Percentiles rank a stretch among this genome's conserved stretches.
Evolutionary conservation across 2,113 vertebrate species (phyloP).

Genomic region (Megaleporinus macrocephalus): DNA sequence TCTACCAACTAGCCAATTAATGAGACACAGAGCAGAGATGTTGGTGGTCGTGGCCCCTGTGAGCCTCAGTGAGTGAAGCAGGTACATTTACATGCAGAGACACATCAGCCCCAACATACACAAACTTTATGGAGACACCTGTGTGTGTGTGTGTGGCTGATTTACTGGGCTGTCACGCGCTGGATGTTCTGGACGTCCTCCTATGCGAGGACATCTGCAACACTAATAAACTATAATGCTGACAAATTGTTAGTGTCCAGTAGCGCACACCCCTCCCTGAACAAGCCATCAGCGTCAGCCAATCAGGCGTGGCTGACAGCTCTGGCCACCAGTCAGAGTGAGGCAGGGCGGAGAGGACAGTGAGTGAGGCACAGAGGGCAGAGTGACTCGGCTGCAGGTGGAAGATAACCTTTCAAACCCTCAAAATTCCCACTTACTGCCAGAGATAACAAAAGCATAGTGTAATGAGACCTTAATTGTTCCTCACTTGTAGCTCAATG

Average conservation of each 20-base stretch:
- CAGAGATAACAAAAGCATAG: no score
- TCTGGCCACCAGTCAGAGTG: slow-evolving; percentile 60
- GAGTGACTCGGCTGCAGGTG: slow-evolving; percentile 38
- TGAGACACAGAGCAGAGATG: no score
- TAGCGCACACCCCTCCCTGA: slow-evolving; percentile 63
- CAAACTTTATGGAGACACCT: not conserved
- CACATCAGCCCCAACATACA: no score
- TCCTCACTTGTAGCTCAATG: slow-evolving; percentile 19
- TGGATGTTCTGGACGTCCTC: slow-evolving; percentile 60
- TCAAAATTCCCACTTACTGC: not conserved
- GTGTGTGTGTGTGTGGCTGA: slow-evolving; percentile 1
- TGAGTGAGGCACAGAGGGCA: slow-evolving; percentile 72
- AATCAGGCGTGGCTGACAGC: slow-evolving; percentile 72
- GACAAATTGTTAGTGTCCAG: slow-evolving; percentile 78
- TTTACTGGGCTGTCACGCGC: slow-evolving; percentile 38
- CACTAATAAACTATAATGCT: slow-evolving; percentile 80
- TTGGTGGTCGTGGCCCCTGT: no score
- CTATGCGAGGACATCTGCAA: slow-evolving; percentile 77
- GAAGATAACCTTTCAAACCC: slow-evolving; percentile 18
- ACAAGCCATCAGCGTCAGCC: slow-evolving; percentile 68
- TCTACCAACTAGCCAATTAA: no score
- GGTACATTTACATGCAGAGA: no score
- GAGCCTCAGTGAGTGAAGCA: no score
- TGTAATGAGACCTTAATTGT: no score
- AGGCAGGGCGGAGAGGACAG: slow-evolving; percentile 68